A percentile compares a stretch with the other conserved stretches of the same genome.
Conservation (phyloP, 2,113 vertebrate genomes). For the Poeciliopsis occidentalis region DNA sequence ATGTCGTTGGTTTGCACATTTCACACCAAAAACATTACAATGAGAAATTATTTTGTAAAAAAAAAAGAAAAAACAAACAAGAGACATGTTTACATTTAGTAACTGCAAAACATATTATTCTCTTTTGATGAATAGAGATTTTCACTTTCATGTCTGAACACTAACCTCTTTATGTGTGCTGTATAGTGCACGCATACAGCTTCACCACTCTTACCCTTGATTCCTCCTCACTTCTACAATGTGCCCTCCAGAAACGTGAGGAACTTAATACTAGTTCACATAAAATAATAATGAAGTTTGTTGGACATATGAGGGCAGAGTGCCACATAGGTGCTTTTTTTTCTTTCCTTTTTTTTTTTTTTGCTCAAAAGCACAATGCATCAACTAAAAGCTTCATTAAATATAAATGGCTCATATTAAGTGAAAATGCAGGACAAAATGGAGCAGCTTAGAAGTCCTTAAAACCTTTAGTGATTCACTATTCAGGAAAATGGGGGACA, state of each 20-base stretch:
- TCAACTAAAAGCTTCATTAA: conserved; percentile 29
- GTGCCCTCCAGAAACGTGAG: conserved; percentile 8
- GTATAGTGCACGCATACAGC: neutral
- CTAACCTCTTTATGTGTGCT: neutral
- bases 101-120: too few species aligned
- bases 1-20: too few species aligned
- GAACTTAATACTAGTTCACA: neutral
- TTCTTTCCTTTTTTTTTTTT: neutral
- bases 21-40: too few species aligned
- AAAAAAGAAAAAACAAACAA: too few species aligned
- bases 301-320: conserved; percentile 23
- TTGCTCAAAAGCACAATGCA: conserved; percentile 7
- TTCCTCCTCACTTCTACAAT: conserved; percentile 6
- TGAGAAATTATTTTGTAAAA: too few species aligned
- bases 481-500: neutral
- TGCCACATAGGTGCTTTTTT: neutral
- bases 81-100: too few species aligned
- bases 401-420: conserved; percentile 20
- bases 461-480: conserved; percentile 7
- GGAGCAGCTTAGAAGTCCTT: conserved; percentile 8
- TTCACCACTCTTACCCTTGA: neutral
- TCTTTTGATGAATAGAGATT: neutral
- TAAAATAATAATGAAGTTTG: conserved; percentile 40
- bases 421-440: neutral
- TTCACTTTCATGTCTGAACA: neutral